A percentile compares a stretch with the other conserved stretches of the same genome.
These are phyloP conservation scores for Peucedramus taeniatus DNA, from an alignment of 2,113 vertebrate species.

Conservation along the genomic window DNA sequence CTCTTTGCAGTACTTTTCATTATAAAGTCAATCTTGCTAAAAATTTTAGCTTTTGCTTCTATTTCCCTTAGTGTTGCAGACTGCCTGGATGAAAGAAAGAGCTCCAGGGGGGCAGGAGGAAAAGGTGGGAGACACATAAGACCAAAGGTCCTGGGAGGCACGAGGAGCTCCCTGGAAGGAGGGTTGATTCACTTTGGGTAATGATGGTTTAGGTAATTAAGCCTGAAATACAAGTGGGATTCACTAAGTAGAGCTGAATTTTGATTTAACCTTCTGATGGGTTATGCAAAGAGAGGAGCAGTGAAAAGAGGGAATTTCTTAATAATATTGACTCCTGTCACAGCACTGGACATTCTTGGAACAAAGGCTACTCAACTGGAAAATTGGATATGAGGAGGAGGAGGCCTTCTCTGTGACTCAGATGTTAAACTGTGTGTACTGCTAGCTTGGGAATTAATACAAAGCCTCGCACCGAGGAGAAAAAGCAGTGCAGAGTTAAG, in stretches of 20 bases:
- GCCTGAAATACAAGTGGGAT: background rate
- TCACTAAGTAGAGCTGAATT: slow-evolving; percentile 25
- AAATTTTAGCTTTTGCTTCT: background rate
- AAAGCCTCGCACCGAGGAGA: background rate
- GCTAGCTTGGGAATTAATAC: background rate
- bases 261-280: slow-evolving; percentile 50
- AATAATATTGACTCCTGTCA: slow-evolving; percentile 58
- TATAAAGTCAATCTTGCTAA: background rate
- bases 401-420: background rate
- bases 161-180: background rate
- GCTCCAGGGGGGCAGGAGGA: background rate
- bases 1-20: background rate
- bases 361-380: slow-evolving; percentile 37
- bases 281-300: slow-evolving; percentile 26
- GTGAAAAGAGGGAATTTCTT: background rate
- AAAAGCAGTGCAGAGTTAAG: background rate
- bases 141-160: background rate
- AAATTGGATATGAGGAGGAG: slow-evolving; percentile 49
- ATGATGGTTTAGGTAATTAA: background rate
- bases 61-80: background rate
- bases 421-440: background rate
- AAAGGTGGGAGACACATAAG: background rate
- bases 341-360: background rate
- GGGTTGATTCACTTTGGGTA: background rate
- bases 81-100: background rate